Evolutionary conservation across 2,113 vertebrate genomes (phyloP), one percentile per base, ranked within the genome.

Genomic region (Cricetomys ansorgei): DNA sequence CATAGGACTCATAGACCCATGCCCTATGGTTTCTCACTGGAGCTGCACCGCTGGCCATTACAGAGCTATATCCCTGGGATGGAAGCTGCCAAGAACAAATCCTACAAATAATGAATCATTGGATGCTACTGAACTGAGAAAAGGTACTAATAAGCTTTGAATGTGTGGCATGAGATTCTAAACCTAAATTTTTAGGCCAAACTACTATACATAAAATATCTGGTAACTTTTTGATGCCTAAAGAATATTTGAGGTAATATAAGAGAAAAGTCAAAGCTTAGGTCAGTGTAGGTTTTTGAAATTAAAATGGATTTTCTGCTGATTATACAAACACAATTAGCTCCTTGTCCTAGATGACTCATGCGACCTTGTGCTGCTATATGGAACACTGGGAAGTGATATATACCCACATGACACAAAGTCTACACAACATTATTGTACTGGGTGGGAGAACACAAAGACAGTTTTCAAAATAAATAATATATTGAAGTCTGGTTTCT

Each of bases 301-400:
- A 89, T 91, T 92, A 94, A 84, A 94, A 92, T 50, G 53, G 75
- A 65, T 75, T 13, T 50, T 83, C 55, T 90, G 72, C 43, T 92
- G 65, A 40, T 76, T 73, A 73, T 48, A 23, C 5, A 29, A 50
- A 45, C 5, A 88, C 23, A 73, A 31, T 25, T 91, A 17, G 43
- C 25, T 89, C 11, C 9, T 93, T 29, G 34, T 57, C 65, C 59
- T 31, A 1, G 50, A 15, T 81, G n/a, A 92, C 40, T 25, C 87
- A 89, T 70, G 21, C 9, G 48, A 23, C 10, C 48, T 23, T 11
- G 8, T 72, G 64, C 65, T 92, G 40, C 77, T 31, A 0, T 67
- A 15, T 25, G n/a, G 8, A 23, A 53, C 67, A 37, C 43, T 73
- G 16, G 57, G 9, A 62, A 84, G 23, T 70, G 43, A 93, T 45